A percentile compares a stretch with the other conserved stretches of the same genome.
These are phyloP conservation scores for Hemichromis elongatus DNA, from an alignment of 2,113 vertebrate genomes.

Conservation along the genomic window DNA sequence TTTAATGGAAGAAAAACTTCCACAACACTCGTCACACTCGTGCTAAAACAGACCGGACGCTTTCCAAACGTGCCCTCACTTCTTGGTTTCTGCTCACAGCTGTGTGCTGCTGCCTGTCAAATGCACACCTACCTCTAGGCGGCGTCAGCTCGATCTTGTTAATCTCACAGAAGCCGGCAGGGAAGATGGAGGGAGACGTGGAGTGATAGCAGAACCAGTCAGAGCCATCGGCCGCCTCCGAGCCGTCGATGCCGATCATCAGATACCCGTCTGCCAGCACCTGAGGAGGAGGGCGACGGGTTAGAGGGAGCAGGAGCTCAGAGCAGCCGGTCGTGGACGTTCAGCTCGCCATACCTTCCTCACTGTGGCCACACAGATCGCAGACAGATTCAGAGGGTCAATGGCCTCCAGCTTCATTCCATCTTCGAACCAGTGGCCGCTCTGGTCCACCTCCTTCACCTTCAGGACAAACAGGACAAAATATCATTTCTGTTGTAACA, in stretches of 20 bases:
- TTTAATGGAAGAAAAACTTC: no score
- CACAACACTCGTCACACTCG: no score
- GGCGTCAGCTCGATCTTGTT: conserved; percentile 95
- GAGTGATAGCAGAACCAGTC: conserved; percentile 99
- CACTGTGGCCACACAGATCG: conserved; percentile 94
- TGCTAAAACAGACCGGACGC: neutral
- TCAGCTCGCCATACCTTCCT: conserved; percentile 81
- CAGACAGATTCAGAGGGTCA: conserved; percentile 93
- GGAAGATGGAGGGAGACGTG: conserved; percentile 93
- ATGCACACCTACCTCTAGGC: conserved; percentile 80
- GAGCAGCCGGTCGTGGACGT: neutral
- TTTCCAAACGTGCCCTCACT: neutral
- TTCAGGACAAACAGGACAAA: conserved; percentile 23
- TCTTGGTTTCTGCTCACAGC: no score
- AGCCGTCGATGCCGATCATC: conserved; percentile 97
- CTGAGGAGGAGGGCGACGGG: conserved; percentile 49
- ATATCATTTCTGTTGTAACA: neutral
- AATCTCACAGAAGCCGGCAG: conserved; percentile 98
- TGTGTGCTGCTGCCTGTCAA: neutral
- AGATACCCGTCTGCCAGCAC: conserved; percentile 94
- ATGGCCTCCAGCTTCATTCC: conserved; percentile 98
- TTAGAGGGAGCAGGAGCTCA: neutral
- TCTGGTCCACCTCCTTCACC: conserved; percentile 92
- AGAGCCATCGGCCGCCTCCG: conserved; percentile 93
- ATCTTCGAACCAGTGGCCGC: conserved; percentile 89